Evolutionary conservation across 2,797 vertebrate species (phyloP).

Genomic region (Limnodromus scolopaceus): DNA sequence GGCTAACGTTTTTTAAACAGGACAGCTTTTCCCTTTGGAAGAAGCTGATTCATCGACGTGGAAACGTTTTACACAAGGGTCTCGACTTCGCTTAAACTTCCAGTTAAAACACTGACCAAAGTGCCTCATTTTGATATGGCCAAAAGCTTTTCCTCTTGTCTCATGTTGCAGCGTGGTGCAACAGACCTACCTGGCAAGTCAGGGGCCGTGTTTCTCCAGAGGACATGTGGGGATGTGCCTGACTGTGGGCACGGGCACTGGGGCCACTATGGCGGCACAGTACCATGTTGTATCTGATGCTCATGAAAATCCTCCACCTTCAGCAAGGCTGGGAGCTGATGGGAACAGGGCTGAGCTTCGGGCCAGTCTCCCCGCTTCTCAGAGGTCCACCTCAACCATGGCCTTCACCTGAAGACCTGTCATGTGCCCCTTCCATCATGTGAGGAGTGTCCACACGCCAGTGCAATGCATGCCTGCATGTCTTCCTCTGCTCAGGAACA

Average conservation of each 20-base stretch:
- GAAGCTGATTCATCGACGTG: not conserved
- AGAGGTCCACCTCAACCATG: not conserved
- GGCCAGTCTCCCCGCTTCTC: not conserved
- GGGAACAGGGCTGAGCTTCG: not conserved
- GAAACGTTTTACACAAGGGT: not conserved
- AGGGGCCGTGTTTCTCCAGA: rapidly evolving
- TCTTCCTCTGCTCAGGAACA: not conserved
- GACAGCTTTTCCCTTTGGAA: not conserved
- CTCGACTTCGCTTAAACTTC: not conserved
- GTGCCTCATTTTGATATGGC: not conserved
- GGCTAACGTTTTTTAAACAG: not conserved
- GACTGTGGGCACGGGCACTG: rapidly evolving
- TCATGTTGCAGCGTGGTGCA: not conserved
- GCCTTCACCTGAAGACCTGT: not conserved
- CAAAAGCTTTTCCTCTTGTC: not conserved
- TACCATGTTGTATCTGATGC: rapidly evolving
- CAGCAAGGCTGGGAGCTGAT: not conserved
- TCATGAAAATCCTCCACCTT: not conserved
- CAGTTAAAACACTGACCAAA: not conserved
- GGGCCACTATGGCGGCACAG: rapidly evolving
- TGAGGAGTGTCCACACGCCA: not conserved
- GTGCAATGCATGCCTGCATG: not conserved
- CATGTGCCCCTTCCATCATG: not conserved
- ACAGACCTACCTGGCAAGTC: not conserved
- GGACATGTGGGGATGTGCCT: not conserved